Conservation (phyloP, 2,797 vertebrate genomes). For the Denticeps clupeoides region DNA sequence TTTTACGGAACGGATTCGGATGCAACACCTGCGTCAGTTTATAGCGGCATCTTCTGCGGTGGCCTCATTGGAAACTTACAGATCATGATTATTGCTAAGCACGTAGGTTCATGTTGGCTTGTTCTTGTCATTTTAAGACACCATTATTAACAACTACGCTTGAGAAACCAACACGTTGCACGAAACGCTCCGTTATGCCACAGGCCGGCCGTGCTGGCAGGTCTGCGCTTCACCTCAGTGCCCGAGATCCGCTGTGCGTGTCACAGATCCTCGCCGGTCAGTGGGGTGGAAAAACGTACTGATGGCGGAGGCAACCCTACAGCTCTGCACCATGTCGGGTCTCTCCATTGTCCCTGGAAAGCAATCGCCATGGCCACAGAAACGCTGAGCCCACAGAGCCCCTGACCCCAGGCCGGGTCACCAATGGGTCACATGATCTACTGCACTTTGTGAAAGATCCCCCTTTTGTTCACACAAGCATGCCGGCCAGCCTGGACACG, state of each 20-base stretch:
- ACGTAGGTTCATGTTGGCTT: too few relatives aligned
- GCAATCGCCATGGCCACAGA: neutral
- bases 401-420: neutral
- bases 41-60: too few relatives aligned
- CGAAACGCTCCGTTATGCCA: too few relatives aligned
- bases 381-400: neutral
- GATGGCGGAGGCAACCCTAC: neutral
- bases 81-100: too few relatives aligned
- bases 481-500: constrained; percentile 4
- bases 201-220: too few relatives aligned
- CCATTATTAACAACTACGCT: too few relatives aligned
- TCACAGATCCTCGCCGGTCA: neutral
- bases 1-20: too few relatives aligned
- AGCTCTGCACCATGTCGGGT: neutral
- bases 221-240: constrained; percentile 12
- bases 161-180: too few relatives aligned
- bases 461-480: neutral
- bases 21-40: too few relatives aligned
- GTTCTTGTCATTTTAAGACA: too few relatives aligned
- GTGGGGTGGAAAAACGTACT: neutral
- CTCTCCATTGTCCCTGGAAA: neutral
- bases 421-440: neutral
- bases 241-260: neutral
- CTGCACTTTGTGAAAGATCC: neutral
- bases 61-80: too few relatives aligned